Conservation (phyloP, 1,140 invertebrate genomes). For the Galleria mellonella region DNA sequence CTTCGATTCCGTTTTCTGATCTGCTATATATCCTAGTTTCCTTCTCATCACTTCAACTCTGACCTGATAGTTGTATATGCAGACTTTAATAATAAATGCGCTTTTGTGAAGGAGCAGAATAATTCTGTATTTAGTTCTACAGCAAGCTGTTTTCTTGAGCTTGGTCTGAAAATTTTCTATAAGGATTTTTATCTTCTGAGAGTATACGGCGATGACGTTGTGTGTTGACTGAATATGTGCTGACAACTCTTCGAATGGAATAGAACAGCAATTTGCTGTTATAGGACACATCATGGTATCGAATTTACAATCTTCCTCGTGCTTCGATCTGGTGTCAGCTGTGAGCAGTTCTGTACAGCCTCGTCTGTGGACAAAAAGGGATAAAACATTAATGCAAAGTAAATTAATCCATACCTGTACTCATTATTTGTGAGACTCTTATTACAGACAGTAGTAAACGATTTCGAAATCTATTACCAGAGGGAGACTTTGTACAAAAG, state of each 20-base stretch:
- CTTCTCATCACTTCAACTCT: conserved; percentile 60
- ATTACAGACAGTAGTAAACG: too few relatives aligned
- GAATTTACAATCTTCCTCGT: conserved; percentile 61
- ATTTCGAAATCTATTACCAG: too few relatives aligned
- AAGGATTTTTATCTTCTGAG: conserved; percentile 64
- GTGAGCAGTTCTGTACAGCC: conserved; percentile 59
- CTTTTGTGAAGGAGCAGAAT: conserved; percentile 57
- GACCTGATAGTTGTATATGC: conserved; percentile 65
- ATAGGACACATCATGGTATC: conserved; percentile 65
- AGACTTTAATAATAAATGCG: conserved; percentile 68
- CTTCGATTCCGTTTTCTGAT: conserved; percentile 47
- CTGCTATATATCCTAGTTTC: conserved; percentile 53
- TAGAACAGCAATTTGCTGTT: conserved; percentile 48
- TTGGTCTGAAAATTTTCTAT: conserved; percentile 69
- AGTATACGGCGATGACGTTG: conserved; percentile 63
- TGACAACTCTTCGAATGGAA: conserved; percentile 60
- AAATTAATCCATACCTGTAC: too few relatives aligned
- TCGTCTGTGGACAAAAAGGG: conserved; percentile 33
- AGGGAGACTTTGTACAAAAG: too few relatives aligned
- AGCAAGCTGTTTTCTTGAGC: conserved; percentile 59
- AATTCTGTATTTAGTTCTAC: conserved; percentile 65
- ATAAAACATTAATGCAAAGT: too few relatives aligned
- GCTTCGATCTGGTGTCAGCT: conserved; percentile 45
- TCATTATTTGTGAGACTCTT: too few relatives aligned
- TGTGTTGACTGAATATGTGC: conserved; percentile 51